phyloP scores from a whole-genome alignment of 2,113 vertebrate species.

The Amphiprion ocellaris region DNA sequence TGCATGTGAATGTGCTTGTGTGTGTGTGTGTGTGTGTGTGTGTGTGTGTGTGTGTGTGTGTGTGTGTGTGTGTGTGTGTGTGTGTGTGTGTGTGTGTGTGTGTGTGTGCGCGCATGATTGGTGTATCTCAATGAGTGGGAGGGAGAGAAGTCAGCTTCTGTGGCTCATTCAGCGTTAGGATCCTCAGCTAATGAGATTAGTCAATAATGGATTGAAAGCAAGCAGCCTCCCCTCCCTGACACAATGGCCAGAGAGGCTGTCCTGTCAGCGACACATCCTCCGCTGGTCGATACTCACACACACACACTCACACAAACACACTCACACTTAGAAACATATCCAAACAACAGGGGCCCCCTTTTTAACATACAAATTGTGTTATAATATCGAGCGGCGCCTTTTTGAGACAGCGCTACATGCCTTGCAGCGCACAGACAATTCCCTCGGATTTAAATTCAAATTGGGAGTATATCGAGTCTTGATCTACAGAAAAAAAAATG shows the following conservation, averaged over 20 bases:
- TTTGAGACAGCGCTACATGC: constrained; percentile 50
- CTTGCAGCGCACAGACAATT: constrained; percentile 47
- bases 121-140: constrained; percentile 37
- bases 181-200: constrained; percentile 82
- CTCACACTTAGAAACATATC: constrained; percentile 52
- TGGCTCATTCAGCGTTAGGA: constrained; percentile 77
- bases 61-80: constrained; percentile 25
- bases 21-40: constrained; percentile 22
- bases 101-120: constrained; percentile 36
- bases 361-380: constrained; percentile 79
- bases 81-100: constrained; percentile 40
- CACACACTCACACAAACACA: constrained; percentile 27
- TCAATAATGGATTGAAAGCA: constrained; percentile 81
- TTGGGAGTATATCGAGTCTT: constrained; percentile 51
- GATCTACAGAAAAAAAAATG: constrained; percentile 51
- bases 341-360: constrained; percentile 67
- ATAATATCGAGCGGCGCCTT: constrained; percentile 63
- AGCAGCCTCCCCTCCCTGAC: constrained; percentile 58
- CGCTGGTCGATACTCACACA: constrained; percentile 56
- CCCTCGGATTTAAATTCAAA: constrained; percentile 65
- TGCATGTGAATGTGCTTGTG: constrained; percentile 49
- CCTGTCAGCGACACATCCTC: constrained; percentile 74
- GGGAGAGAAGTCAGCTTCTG: constrained; percentile 66
- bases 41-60: constrained; percentile 34
- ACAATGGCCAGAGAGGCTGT: constrained; percentile 73